phyloP scores from a whole-genome alignment of 2,113 vertebrate species.

The Glareola pratincola region DNA sequence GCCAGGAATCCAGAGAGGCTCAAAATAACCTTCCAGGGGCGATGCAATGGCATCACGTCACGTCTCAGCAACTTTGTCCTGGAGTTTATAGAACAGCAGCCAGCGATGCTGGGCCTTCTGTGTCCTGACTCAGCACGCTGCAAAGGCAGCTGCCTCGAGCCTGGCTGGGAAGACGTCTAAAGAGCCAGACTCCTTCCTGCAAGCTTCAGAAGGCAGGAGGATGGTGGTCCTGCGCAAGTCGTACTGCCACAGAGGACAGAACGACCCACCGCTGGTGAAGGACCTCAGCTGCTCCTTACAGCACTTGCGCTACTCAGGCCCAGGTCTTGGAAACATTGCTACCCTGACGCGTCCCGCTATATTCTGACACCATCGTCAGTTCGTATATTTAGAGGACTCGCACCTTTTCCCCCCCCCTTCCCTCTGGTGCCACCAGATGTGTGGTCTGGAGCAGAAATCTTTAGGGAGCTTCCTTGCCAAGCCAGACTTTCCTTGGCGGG shows the following conservation, averaged over 20 bases:
- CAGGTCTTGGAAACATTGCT: background rate
- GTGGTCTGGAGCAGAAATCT: background rate
- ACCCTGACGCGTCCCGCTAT: background rate
- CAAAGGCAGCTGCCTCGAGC: background rate
- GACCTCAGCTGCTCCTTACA: background rate
- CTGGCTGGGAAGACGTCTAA: too few species aligned
- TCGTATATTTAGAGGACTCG: background rate
- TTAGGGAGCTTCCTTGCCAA: background rate
- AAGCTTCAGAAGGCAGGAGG: background rate
- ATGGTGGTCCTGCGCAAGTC: fast-evolving
- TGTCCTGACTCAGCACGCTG: background rate
- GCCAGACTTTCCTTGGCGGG: background rate
- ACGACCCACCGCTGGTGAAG: background rate
- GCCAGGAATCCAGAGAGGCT: background rate
- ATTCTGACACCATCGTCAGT: background rate
- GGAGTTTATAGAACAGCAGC: background rate
- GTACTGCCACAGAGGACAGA: background rate
- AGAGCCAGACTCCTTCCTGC: background rate
- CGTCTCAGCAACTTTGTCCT: background rate
- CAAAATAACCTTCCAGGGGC: background rate
- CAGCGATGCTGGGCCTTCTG: background rate
- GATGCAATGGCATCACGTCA: background rate
- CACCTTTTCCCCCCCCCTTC: background rate
- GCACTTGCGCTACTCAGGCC: background rate
- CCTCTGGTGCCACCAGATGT: background rate